These are phyloP conservation scores for Zelleria hepariella DNA, from an alignment of 2,888 invertebrate genomes.

Conservation along the genomic window DNA sequence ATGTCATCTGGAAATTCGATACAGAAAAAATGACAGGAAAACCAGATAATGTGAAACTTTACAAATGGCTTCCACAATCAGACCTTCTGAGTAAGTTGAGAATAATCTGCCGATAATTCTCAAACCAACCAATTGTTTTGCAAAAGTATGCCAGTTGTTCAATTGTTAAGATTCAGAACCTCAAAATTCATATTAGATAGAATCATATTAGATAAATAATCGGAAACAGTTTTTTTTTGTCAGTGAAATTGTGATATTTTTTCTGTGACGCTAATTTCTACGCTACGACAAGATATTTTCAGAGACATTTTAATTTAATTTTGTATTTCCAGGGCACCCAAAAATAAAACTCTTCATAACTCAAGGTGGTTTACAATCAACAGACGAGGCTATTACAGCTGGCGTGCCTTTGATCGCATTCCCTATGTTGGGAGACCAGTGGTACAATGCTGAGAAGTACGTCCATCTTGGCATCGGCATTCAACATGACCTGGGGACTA, in stretches of 20 bases:
- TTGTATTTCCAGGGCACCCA: constrained; percentile 5
- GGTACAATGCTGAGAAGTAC: constrained; percentile 4
- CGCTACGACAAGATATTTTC: too few species aligned
- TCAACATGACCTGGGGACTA: not conserved
- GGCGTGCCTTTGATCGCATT: not conserved
- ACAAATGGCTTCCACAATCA: constrained; percentile 15
- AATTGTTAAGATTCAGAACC: too few species aligned
- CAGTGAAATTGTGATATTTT: too few species aligned
- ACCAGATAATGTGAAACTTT: constrained; percentile 16
- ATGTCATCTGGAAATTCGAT: constrained; percentile 19
- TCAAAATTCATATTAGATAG: too few species aligned
- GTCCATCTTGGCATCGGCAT: not conserved
- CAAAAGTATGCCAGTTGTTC: too few species aligned
- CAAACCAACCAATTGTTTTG: too few species aligned
- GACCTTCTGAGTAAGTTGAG: constrained; percentile 5
- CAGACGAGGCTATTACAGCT: not conserved
- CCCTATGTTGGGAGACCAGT: constrained; percentile 3
- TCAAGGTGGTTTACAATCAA: constrained; percentile 2
- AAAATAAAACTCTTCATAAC: constrained; percentile 3
- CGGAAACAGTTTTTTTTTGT: too few species aligned
- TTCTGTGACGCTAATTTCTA: too few species aligned
- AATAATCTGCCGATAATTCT: too few species aligned
- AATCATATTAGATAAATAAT: too few species aligned
- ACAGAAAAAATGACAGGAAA: constrained; percentile 9
- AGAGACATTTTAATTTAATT: not conserved